These are phyloP conservation scores for Eublepharis macularius DNA, from an alignment of 2,113 vertebrate genomes.

Conservation along the genomic window DNA sequence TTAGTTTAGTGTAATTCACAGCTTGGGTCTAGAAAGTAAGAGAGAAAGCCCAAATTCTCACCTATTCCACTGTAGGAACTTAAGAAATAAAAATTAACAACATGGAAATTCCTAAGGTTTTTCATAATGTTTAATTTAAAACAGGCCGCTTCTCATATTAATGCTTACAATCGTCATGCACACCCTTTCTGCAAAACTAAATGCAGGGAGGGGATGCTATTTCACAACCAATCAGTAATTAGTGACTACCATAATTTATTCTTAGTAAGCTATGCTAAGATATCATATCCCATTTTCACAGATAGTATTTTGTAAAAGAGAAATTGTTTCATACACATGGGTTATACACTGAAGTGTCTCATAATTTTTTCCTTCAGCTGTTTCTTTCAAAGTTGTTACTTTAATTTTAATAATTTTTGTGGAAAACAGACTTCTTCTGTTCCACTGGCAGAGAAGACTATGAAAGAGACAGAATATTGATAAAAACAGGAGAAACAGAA, in stretches of 20 bases:
- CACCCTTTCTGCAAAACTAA: neutral
- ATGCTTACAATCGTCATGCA: neutral
- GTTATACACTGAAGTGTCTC: constrained; percentile 37
- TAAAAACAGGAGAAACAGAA: too few species aligned
- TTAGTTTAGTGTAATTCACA: too few species aligned
- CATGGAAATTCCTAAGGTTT: neutral
- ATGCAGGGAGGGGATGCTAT: neutral
- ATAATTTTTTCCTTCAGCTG: neutral
- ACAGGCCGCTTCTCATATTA: neutral
- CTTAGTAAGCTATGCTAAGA: neutral
- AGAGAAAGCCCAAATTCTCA: neutral
- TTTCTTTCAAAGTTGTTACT: constrained; percentile 41
- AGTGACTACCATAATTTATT: neutral
- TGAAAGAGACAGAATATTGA: too few species aligned
- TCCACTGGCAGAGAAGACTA: too few species aligned
- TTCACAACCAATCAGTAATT: neutral
- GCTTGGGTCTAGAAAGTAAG: too few species aligned
- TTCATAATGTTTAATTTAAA: neutral
- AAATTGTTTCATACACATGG: neutral
- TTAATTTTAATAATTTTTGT: neutral
- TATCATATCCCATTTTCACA: constrained; percentile 10
- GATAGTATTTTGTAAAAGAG: neutral
- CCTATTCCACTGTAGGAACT: neutral
- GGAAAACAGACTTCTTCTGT: neutral
- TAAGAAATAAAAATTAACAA: neutral